These are phyloP conservation scores for Zaprionus africanus DNA, from an alignment of 1,140 invertebrate genomes.

Conservation along the genomic window DNA sequence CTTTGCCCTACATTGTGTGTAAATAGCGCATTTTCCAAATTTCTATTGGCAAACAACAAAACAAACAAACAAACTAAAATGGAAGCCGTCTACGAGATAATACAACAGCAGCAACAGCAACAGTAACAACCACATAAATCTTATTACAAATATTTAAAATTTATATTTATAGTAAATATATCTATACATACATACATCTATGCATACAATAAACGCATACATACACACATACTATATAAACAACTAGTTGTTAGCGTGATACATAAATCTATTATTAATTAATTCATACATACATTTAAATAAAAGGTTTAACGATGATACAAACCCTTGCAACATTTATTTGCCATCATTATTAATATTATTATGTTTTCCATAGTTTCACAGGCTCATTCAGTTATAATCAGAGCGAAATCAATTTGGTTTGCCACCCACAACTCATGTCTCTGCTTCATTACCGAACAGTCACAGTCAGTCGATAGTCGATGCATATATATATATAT, in stretches of 20 bases:
- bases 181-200: slow-evolving; percentile 36
- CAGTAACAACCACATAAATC: slow-evolving; percentile 26
- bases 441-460: slow-evolving; percentile 3
- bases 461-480: slow-evolving; percentile 36
- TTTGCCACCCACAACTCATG: background rate
- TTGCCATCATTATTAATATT: background rate
- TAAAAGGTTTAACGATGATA: slow-evolving; percentile 69
- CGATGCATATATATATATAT: background rate
- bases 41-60: slow-evolving; percentile 51
- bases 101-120: slow-evolving; percentile 18
- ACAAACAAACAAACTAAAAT: slow-evolving; percentile 40
- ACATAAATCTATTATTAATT: slow-evolving; percentile 74
- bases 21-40: slow-evolving; percentile 35
- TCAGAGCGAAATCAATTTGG: background rate
- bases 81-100: slow-evolving; percentile 45
- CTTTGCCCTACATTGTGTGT: slow-evolving; percentile 35
- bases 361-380: slow-evolving; percentile 9
- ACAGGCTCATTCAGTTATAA: background rate
- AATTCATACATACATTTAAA: slow-evolving; percentile 62
- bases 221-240: slow-evolving; percentile 56
- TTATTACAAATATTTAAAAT: slow-evolving; percentile 64
- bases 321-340: slow-evolving; percentile 32
- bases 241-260: slow-evolving; percentile 76
- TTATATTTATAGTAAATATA: slow-evolving; percentile 58
- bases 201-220: slow-evolving; percentile 43